Base-by-base conservation (phyloP, 2,113 vertebrate genomes). In the Anser cygnoides region DNA sequence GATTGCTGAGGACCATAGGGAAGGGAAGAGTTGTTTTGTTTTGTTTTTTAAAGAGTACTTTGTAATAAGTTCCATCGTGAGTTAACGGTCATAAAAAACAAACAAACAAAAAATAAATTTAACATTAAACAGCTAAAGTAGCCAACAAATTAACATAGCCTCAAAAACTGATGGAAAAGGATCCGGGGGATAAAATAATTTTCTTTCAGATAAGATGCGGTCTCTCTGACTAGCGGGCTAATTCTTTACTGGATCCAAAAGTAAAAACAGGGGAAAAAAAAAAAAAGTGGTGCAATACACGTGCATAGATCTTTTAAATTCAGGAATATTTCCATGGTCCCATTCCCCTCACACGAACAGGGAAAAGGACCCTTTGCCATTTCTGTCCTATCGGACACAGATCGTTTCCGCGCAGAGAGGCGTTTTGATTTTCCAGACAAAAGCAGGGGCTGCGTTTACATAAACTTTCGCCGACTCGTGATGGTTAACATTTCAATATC, bases 401-500 rank as follows among this genome's bases (percentile, higher is more conserved):
- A 43, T 52, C 39, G 5, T 86, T 93, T 78, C 46, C 46, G 35
- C 1, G 13, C 3, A 28, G 41, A 75, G 70, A 63, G 20, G 55
- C 35, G 4, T 79, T 79, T 81, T 92, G 44, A 49, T 84, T 92
- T 76, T 65, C 55, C 59, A 89, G 67, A 68, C 89, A 94, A 71
- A 92, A 96, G 58, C 70, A 61, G 54, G 61, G 50, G 46, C 25
- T 43, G 44, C 84, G 59, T 96, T 97, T 95, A 95, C 96, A 90
- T 84, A 95, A 95, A 97, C 90, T 91, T 96, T 89, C 41, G 23
- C 77, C 50, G 72, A 91, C 91, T 66, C 84, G 80, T 63, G 70
- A 54, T 23, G 58, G 91, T 76, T 89, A 89, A 91, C 88, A 87
- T 88, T 96, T 96, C 86, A 87, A 95, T 94, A 97, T 54, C 83